Percentiles rank a stretch among this genome's conserved stretches.
phyloP scores from a whole-genome alignment of 92 coral and sea anemone species.

The Porites divaricata region DNA sequence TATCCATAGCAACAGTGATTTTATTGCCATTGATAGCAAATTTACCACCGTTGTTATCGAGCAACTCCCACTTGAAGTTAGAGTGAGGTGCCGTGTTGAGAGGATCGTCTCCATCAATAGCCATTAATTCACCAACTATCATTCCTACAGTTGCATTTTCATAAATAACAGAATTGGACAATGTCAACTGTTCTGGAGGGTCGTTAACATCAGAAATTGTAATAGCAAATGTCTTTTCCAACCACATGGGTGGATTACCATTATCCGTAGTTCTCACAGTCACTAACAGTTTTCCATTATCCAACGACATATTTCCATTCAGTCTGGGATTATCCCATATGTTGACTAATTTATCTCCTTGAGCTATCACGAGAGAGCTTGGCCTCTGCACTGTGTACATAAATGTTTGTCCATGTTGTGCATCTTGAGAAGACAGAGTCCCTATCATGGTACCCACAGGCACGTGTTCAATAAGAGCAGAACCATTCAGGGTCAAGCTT shows the following conservation, averaged over 20 bases:
- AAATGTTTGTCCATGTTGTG: conserved; percentile 74
- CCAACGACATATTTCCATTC: conserved; percentile 66
- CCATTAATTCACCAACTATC: conserved; percentile 73
- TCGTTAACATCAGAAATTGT: conserved; percentile 80
- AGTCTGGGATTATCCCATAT: conserved; percentile 79
- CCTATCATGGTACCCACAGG: conserved; percentile 74
- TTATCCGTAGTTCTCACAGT: conserved; percentile 71
- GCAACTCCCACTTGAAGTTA: conserved; percentile 73
- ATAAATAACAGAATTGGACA: conserved; percentile 62
- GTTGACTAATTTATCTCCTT: conserved; percentile 65
- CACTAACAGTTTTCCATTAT: conserved; percentile 50
- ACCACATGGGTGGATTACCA: conserved; percentile 86
- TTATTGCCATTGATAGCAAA: conserved; percentile 65
- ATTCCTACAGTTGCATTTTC: conserved; percentile 79
- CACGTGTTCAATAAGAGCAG: conserved; percentile 69
- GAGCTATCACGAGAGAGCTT: conserved; percentile 45
- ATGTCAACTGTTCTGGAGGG: conserved; percentile 79
- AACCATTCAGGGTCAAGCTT: conserved; percentile 48
- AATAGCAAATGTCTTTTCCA: conserved; percentile 57
- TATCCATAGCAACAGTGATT: conserved; percentile 63
- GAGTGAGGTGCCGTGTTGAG: conserved; percentile 63
- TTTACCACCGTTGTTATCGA: conserved; percentile 51
- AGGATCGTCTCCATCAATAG: conserved; percentile 86
- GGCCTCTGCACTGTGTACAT: conserved; percentile 65
- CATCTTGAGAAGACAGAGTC: conserved; percentile 64